These are phyloP conservation scores for Nomada ferruginata DNA, from an alignment of 2,888 invertebrate species.

Conservation along the genomic window DNA sequence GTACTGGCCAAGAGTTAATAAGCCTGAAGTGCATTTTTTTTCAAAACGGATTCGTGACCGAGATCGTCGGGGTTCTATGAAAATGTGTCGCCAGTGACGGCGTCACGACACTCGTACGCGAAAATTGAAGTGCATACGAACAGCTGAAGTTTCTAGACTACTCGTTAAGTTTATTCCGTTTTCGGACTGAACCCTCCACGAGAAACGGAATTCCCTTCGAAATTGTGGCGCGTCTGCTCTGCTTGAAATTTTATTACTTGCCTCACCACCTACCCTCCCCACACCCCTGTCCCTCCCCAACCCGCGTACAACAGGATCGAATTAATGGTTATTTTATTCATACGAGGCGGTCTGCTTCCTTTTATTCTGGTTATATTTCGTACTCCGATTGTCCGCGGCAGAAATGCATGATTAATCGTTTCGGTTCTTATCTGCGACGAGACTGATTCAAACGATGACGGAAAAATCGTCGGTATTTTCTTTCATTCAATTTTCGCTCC, in stretches of 20 bases:
- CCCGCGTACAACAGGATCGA: conserved; percentile 27
- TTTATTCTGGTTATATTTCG: conserved; percentile 61
- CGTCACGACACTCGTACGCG: conserved; percentile 25
- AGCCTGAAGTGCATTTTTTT: conserved; percentile 24
- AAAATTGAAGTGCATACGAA: conserved; percentile 45
- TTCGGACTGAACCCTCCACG: conserved; percentile 6
- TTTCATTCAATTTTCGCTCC: conserved; percentile 51
- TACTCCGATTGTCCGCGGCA: conserved; percentile 67
- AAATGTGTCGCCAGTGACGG: conserved; percentile 43
- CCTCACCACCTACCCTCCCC: no score
- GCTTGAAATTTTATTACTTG: conserved; percentile 46
- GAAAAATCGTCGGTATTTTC: conserved; percentile 58
- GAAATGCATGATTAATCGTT: conserved; percentile 68
- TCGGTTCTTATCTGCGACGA: conserved; percentile 41
- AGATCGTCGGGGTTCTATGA: conserved; percentile 34
- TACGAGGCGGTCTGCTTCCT: conserved; percentile 53
- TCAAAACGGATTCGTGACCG: conserved; percentile 33
- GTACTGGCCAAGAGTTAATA: conserved; percentile 4
- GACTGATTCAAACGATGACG: conserved; percentile 54
- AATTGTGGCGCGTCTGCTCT: conserved; percentile 31
- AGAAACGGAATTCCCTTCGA: conserved; percentile 25
- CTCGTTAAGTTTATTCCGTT: conserved; percentile 53
- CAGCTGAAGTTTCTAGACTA: conserved; percentile 41
- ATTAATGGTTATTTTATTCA: conserved; percentile 72
- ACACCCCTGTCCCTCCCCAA: no score